Evolutionary conservation across 35 echinoderm and acorn worm species (phyloP), one percentile per base, ranked within the genome.

Genomic region (Ophiothrix spiculata): DNA sequence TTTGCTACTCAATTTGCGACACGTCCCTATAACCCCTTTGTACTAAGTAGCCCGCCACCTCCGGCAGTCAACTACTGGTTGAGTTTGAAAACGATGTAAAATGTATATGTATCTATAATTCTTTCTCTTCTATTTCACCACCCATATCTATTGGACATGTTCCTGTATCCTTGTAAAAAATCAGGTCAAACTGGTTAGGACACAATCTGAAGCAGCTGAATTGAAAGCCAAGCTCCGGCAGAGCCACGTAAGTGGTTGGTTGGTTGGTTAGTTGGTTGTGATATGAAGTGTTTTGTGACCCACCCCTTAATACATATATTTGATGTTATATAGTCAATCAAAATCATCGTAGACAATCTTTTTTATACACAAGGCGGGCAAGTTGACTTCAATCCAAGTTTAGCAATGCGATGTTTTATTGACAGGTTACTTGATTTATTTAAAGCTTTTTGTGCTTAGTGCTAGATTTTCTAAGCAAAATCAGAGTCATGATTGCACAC

Each of bases 191-290:
- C 84, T 94, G 45, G 88, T 94, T 83, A 89, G 92, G 56, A 87
- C 93, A 38, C 93, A 90, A 77, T 87, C 93, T 34, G 93, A 95
- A 39, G 81, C 88, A 3, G 93, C 93, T 11, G 93, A 95, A 29
- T 80, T 95, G n/a, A 95, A 90, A 83, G 78, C 88, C 35, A 79
- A 88, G 41, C 93, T 95, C 33, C 83, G 93, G 36, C 85, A 90
- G 78, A 87, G 89, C 82, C 85, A 81, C 83, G 93, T 95, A 90
- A 95, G 93, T 95, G 39, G n/a, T 77, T 35, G 75, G 16, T 29
- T 29, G 64, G 33, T 25, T 25, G 64, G 25, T 2, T 32, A 29
- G n/a, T 74, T 74, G 64, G 25, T 32, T 25, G n/a, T 74, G 64
- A 32, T 74, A 25, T 74, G n/a, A n/a, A n/a, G n/a, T n/a, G n/a